Evolutionary conservation across 2,888 invertebrate species (phyloP), one percentile per base, ranked within the genome.

Genomic region (Entomobrya proxima): DNA sequence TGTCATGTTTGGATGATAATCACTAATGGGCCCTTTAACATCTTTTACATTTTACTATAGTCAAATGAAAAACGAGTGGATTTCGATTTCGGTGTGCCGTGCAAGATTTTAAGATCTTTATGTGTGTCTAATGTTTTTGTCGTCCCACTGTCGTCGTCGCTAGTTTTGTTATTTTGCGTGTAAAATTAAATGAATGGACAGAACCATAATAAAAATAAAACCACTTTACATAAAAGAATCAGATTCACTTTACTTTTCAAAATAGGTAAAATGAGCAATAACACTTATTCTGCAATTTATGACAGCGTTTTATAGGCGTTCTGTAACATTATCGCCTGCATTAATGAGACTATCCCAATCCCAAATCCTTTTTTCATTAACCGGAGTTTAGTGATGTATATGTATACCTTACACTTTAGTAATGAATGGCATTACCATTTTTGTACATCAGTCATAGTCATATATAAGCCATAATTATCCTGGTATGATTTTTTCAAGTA

Each of bases 1-100:
- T 85, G 87, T 87, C 87, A 84, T 87, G 87, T 87, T 80, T 74
- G 74, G 44, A 64, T 85, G 85, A 85, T 85, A 85, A 85, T 74
- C 72, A 24, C 79, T 85, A 85, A 85, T 85, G 85, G 78, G 79
- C 79, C 77, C 84, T 77, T 77, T 24, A 76, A n/a, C 67, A 21
- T 58, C 30, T 75, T 52, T 44, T 69, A 27, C 72, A 11, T 47
- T 5, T 32, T 30, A 44, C 37, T 35, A 27, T 61, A 50, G 21
- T 35, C 27, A n/a, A n/a, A n/a, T n/a, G n/a, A n/a, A n/a, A n/a
- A n/a, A n/a, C n/a, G n/a, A n/a, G n/a, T n/a, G n/a, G n/a, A n/a
- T n/a, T n/a, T n/a, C n/a, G n/a, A n/a, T n/a, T n/a, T n/a, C n/a
- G n/a, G n/a, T n/a, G n/a, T n/a, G n/a, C n/a, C n/a, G n/a, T n/a